phyloP scores from a whole-genome alignment of 2,888 invertebrate species.

The Anoncus sp. region DNA sequence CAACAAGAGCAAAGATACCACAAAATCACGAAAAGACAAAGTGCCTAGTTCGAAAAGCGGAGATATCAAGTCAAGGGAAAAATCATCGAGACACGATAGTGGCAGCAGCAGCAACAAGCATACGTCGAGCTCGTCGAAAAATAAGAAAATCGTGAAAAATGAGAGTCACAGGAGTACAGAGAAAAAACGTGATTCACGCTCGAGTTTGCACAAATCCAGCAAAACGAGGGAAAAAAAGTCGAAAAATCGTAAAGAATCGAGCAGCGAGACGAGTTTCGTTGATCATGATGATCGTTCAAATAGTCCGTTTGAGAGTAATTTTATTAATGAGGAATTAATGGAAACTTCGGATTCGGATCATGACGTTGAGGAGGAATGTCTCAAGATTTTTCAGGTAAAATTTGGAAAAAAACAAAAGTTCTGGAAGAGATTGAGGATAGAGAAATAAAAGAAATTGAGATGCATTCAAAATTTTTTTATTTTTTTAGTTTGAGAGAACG shows the following conservation, averaged over 20 bases:
- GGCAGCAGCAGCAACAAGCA: too few relatives aligned
- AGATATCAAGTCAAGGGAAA: conserved; percentile 62
- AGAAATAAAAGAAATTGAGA: not conserved
- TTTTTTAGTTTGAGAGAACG: too few relatives aligned
- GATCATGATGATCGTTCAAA: conserved; percentile 69
- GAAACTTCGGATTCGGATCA: conserved; percentile 86
- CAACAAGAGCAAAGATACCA: conserved; percentile 62
- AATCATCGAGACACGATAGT: conserved; percentile 71
- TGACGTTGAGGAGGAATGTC: conserved; percentile 92
- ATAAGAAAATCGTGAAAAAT: conserved; percentile 67
- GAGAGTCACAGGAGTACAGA: conserved; percentile 72
- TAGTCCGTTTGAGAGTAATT: conserved; percentile 68
- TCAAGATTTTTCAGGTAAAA: conserved; percentile 92
- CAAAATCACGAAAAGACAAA: conserved; percentile 68
- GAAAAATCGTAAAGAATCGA: conserved; percentile 69
- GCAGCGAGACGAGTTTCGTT: conserved; percentile 69
- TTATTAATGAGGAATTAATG: conserved; percentile 79
- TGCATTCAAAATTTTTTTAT: too few relatives aligned
- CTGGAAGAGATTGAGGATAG: not conserved
- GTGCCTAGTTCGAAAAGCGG: conserved; percentile 66
- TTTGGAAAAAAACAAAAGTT: not conserved
- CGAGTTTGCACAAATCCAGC: conserved; percentile 75
- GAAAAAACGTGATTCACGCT: conserved; percentile 67
- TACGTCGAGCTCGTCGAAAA: conserved; percentile 74
- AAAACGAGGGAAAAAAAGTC: conserved; percentile 68